Base-by-base conservation (phyloP, 2,888 invertebrate species). In the Deilephila porcellus region DNA sequence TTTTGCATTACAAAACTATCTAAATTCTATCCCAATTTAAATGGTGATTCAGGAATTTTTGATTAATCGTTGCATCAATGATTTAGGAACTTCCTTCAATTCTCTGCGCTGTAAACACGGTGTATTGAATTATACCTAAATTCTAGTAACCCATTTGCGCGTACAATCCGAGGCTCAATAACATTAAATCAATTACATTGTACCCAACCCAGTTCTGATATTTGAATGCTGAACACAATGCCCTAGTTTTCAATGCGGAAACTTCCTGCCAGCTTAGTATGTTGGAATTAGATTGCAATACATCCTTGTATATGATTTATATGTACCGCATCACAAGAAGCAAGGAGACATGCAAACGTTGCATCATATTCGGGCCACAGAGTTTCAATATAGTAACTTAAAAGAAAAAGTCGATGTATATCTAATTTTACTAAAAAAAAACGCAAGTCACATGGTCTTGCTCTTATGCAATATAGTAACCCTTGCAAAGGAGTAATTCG, bases 251-350 rank as follows among this genome's bases (percentile, higher is more conserved):
- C 76, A 77, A 75, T 82, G 77, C 76, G 76, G 76, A 79, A 72
- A 80, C 81, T 85, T 86, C 84, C 86, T 83, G 82, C 85, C 80
- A 80, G 80, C 79, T 82, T 81, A 82, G 79, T 77, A 82, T 78
- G 75, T 74, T 77, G 73, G 73, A 82, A 52, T 45, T 67, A 67
- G 45, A 25, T 45, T 25, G 67, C 17, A 67, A 52, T 52, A 52
- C n/a, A 45, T 45, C 45, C 20, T 45, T 63, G 32, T 32, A 7
- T 19, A 19, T n/a, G 56, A 56, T n/a, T 17, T n/a, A n/a, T 56
- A 19, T 56, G 45, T 11, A 45, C 45, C 45, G 6, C 56, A 56
- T 56, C 56, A 45, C 20, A 20, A 11, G 8, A 20, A 25, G 25
- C 8, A 17, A 17, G 0, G 14, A 60, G 17, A 29, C 60, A 14